Evolutionary conservation across 2,888 invertebrate species (phyloP).

Genomic region (Pheosia tremula): DNA sequence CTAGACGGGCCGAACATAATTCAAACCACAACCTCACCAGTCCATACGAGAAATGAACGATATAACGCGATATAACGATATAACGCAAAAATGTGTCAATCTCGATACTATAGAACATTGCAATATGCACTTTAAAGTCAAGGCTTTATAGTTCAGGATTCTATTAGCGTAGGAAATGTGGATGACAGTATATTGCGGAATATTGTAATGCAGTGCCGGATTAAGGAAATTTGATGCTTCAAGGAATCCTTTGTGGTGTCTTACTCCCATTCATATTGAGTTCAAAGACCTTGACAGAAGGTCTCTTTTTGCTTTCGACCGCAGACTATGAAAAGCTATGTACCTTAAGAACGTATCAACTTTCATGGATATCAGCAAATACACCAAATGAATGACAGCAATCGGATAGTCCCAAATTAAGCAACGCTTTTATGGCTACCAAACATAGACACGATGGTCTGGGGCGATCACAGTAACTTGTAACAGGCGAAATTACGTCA

Average conservation of each 20-base stretch:
- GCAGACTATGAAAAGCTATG: no score
- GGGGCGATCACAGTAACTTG: background rate
- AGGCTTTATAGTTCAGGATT: background rate
- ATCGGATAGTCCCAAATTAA: background rate
- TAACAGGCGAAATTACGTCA: background rate
- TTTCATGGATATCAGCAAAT: no score
- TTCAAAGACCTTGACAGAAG: background rate
- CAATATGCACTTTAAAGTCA: background rate
- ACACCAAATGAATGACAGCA: no score
- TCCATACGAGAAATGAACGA: background rate
- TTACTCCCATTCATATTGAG: background rate
- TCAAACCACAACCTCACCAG: background rate
- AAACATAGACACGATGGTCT: background rate
- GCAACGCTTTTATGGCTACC: background rate
- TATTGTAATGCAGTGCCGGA: background rate
- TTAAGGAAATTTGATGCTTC: background rate
- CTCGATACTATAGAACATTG: background rate
- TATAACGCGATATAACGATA: background rate
- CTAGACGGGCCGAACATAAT: slow-evolving; percentile 1
- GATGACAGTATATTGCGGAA: background rate
- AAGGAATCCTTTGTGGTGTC: background rate
- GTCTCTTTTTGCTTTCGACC: background rate
- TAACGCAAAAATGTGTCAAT: background rate
- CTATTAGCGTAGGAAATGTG: background rate
- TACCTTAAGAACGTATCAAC: no score